Evolutionary conservation across 2,113 vertebrate species (phyloP), one percentile per base, ranked within the genome.

Genomic region (Asarcornis scutulata): DNA sequence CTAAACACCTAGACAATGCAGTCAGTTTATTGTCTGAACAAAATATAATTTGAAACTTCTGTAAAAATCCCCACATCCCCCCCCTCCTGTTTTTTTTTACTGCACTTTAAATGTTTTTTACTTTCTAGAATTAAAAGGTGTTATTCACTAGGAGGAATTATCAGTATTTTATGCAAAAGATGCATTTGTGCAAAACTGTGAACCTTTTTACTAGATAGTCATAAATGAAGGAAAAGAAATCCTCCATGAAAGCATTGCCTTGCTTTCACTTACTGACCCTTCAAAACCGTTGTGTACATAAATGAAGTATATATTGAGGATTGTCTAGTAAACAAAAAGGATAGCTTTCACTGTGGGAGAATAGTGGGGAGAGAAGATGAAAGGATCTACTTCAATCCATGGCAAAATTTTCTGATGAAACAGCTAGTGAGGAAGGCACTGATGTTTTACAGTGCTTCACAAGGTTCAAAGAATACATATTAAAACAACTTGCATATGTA

Each of bases 401-500:
- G 2, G 63, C 26, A 89, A 42, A 36, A 80, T 85, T 66, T 78
- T 74, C 42, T 3, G 23, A 71, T 69, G 59, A 91, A 96, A 31
- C 52, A 77, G 31, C 34, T 38, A 55, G 87, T 36, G 21, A 89
- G 69, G 79, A 94, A 89, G 75, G 18, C 78, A 69, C 58, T 92
- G 36, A 87, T 86, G 46, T 86, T 91, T 96, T 95, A 82, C 42
- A 89, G 83, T 80, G 74, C 32, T 75, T 97, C 48, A 44, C 36
- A 87, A 95, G 69, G 85, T 95, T 98, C 93, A 97, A 97, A 97
- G 94, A 44, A 68, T 50, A 88, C 22, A 42, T 95, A 96, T 89
- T 77, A 79, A 95, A 97, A 96, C 80, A 96, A 91, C 94, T 97
- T 96, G 38, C 92, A 97, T 93, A 96, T 97, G 86, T 95, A 95